Conservation (phyloP, 1,140 invertebrate genomes). For the Pseudomyrmex pallidus region DNA sequence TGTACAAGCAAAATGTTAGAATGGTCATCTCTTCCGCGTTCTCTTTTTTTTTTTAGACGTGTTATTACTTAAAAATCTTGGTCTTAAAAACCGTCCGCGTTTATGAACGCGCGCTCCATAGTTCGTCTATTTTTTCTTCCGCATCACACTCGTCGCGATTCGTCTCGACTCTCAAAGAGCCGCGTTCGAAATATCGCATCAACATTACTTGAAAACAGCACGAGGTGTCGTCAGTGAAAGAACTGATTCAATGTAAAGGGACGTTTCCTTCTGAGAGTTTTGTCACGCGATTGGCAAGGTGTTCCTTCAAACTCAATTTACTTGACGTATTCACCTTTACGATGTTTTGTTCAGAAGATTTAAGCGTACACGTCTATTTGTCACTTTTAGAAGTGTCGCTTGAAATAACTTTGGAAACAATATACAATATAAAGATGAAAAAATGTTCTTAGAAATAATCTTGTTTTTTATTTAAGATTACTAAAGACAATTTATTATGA, state of each 20-base stretch:
- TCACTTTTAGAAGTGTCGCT: not conserved
- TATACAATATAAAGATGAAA: no score
- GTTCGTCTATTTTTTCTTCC: not conserved
- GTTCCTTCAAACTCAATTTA: not conserved
- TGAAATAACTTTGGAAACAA: no score
- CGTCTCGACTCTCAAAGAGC: conserved; percentile 7
- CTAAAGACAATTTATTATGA: no score
- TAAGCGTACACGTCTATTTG: no score
- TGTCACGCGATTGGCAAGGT: not conserved
- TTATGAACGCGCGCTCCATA: not conserved
- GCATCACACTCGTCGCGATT: conserved; percentile 33
- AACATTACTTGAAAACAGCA: conserved; percentile 38
- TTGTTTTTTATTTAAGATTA: no score
- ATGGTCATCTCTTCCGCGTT: conserved; percentile 26
- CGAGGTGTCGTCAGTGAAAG: no score
- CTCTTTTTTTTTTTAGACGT: not conserved
- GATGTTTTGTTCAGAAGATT: not conserved
- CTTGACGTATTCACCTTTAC: not conserved
- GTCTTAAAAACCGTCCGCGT: not conserved
- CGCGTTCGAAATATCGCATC: not conserved
- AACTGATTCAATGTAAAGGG: not conserved
- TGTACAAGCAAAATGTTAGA: conserved; percentile 32
- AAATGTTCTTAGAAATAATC: no score
- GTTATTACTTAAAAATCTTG: conserved; percentile 1
- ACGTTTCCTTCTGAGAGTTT: conserved; percentile 4